Conservation (phyloP, 2,888 invertebrate species). For the Mylabris sibirica region DNA sequence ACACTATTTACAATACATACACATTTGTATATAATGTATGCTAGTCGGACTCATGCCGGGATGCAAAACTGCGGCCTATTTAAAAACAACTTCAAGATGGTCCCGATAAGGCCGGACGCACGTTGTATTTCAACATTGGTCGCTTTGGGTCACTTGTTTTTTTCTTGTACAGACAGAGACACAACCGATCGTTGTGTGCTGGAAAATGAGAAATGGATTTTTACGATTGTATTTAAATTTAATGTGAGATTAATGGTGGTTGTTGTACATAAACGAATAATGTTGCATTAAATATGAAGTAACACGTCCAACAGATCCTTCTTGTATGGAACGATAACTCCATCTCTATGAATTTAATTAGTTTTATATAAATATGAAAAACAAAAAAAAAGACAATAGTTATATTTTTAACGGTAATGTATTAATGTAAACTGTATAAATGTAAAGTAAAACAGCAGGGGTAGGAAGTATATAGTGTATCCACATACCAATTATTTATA, state of each 20-base stretch:
- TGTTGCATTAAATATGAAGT: slow-evolving; percentile 40
- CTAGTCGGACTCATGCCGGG: slow-evolving; percentile 49
- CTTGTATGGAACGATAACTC: slow-evolving; percentile 35
- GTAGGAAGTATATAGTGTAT: neutral
- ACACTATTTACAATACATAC: neutral
- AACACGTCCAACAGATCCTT: slow-evolving; percentile 35
- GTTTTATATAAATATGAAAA: neutral
- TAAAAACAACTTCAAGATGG: slow-evolving; percentile 54
- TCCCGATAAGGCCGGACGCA: slow-evolving; percentile 52
- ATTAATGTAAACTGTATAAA: neutral
- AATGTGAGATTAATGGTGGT: slow-evolving; percentile 45
- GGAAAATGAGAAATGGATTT: slow-evolving; percentile 49
- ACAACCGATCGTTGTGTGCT: slow-evolving; percentile 38
- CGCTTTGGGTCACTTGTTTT: slow-evolving; percentile 35
- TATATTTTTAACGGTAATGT: neutral
- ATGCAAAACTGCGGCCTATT: slow-evolving; percentile 51
- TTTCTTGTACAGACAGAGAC: slow-evolving; percentile 28
- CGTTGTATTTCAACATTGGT: slow-evolving; percentile 57
- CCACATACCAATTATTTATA: neutral
- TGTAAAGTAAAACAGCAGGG: neutral
- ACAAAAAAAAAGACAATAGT: neutral
- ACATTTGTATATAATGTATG: slow-evolving; percentile 50
- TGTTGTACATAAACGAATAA: slow-evolving; percentile 37
- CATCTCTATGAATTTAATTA: slow-evolving; percentile 22
- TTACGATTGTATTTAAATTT: slow-evolving; percentile 55